A percentile compares a stretch with the other conserved stretches of the same genome.
Evolutionary conservation across 2,113 vertebrate genomes (phyloP).

Genomic region (Coptodon rendalli): DNA sequence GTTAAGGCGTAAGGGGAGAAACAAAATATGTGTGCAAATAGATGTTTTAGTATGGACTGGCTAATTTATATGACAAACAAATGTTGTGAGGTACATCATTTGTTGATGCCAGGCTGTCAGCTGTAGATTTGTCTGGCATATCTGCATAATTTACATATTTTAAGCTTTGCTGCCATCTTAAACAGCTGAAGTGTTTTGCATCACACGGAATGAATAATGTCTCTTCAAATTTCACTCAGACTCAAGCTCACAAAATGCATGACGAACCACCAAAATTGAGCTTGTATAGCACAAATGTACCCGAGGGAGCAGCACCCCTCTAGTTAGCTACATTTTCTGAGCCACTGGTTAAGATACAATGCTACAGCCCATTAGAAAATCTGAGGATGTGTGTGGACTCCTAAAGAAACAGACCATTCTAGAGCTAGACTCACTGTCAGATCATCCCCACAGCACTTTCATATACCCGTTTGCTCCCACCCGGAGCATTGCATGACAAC

Average conservation of each 20-base stretch:
- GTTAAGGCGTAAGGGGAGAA: background rate
- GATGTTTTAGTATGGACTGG: background rate
- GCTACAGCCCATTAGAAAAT: constrained; percentile 48
- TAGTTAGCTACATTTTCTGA: constrained; percentile 48
- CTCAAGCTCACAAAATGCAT: constrained; percentile 48
- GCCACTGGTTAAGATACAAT: constrained; percentile 44
- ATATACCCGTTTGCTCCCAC: constrained; percentile 44
- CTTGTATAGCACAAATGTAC: constrained; percentile 51
- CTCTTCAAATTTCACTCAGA: constrained; percentile 42
- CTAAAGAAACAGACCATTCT: constrained; percentile 20
- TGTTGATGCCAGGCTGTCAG: constrained; percentile 27
- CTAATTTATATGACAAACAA: constrained; percentile 18
- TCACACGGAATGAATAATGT: constrained; percentile 42
- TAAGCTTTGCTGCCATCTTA: constrained; percentile 35
- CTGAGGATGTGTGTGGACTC: constrained; percentile 33
- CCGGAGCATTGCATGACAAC: constrained; percentile 50
- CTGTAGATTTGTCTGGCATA: constrained; percentile 30
- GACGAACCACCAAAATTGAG: constrained; percentile 43
- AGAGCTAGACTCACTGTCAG: constrained; percentile 31
- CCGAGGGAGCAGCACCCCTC: constrained; percentile 35
- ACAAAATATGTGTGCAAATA: background rate
- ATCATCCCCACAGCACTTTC: constrained; percentile 49
- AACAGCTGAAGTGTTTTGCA: constrained; percentile 45
- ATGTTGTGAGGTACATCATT: constrained; percentile 8
- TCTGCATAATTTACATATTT: constrained; percentile 50